These are phyloP conservation scores for Andrena cerasifolii DNA, from an alignment of 1,140 invertebrate species.

Conservation along the genomic window DNA sequence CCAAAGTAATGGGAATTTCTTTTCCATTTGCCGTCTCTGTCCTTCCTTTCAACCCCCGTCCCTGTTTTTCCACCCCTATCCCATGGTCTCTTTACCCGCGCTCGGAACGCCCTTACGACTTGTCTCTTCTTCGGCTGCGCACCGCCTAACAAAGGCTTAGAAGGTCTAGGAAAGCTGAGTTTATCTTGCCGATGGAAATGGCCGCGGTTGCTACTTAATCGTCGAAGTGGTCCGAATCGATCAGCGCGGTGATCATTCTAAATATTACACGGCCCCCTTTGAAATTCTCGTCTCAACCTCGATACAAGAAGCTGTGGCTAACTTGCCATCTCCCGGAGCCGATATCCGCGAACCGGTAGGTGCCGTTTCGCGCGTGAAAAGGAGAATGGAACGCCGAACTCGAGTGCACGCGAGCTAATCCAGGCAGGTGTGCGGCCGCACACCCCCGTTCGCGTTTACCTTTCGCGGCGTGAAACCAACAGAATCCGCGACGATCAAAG, in stretches of 20 bases:
- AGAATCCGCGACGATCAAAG: slow-evolving; percentile 22
- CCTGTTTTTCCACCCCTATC: slow-evolving; percentile 22
- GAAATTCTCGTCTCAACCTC: too few species aligned
- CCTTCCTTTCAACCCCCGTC: slow-evolving; percentile 37
- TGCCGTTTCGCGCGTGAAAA: too few species aligned
- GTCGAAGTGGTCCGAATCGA: slow-evolving; percentile 40
- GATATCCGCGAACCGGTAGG: too few species aligned
- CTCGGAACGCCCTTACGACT: slow-evolving; percentile 40
- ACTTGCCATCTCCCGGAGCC: too few species aligned
- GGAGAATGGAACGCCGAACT: too few species aligned
- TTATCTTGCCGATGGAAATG: slow-evolving; percentile 49
- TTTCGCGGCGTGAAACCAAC: background rate
- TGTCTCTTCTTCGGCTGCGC: slow-evolving; percentile 32
- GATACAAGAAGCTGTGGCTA: too few species aligned
- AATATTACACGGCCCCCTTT: background rate
- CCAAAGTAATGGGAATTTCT: slow-evolving; percentile 78
- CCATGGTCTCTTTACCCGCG: slow-evolving; percentile 49
- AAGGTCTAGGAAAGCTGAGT: slow-evolving; percentile 40
- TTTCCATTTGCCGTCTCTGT: slow-evolving; percentile 69
- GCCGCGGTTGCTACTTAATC: slow-evolving; percentile 41
- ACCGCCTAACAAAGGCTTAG: slow-evolving; percentile 49
- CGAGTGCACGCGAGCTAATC: background rate
- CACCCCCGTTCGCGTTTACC: slow-evolving; percentile 1
- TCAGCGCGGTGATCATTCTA: background rate
- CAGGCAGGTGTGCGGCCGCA: background rate